These are phyloP conservation scores for Erithacus rubecula DNA, from an alignment of 2,797 vertebrate genomes.

Conservation along the genomic window DNA sequence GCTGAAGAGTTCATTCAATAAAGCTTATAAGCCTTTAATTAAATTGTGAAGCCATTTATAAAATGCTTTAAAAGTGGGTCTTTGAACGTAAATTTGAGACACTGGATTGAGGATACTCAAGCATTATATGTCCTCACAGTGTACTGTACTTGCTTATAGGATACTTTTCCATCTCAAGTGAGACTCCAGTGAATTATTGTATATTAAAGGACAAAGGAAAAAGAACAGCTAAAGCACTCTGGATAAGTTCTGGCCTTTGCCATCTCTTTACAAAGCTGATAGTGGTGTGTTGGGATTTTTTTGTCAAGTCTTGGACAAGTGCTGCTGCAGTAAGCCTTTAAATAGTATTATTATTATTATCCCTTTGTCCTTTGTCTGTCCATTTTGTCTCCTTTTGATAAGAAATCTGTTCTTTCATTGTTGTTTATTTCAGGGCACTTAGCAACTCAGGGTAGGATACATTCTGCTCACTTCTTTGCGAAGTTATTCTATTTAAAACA, in stretches of 20 bases:
- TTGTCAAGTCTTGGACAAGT: not conserved
- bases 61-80: not conserved
- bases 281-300: not conserved
- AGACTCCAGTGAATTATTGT: not conserved
- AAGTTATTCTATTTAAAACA: not conserved
- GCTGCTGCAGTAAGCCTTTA: not conserved
- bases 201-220: not conserved
- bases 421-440: not conserved
- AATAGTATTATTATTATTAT: not conserved
- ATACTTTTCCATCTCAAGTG: not conserved
- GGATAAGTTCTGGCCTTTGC: not conserved
- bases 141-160: not conserved
- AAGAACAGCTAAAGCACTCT: not conserved
- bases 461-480: not conserved
- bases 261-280: not conserved
- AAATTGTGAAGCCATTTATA: conserved; percentile 1
- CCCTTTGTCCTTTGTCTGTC: not conserved
- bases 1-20: not conserved
- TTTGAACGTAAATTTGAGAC: not conserved
- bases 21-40: conserved; percentile 5
- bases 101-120: not conserved
- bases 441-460: not conserved
- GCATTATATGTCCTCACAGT: not conserved
- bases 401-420: not conserved
- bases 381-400: not conserved